phyloP scores from a whole-genome alignment of 2,113 vertebrate species.

The Bostrychus sinensis region DNA sequence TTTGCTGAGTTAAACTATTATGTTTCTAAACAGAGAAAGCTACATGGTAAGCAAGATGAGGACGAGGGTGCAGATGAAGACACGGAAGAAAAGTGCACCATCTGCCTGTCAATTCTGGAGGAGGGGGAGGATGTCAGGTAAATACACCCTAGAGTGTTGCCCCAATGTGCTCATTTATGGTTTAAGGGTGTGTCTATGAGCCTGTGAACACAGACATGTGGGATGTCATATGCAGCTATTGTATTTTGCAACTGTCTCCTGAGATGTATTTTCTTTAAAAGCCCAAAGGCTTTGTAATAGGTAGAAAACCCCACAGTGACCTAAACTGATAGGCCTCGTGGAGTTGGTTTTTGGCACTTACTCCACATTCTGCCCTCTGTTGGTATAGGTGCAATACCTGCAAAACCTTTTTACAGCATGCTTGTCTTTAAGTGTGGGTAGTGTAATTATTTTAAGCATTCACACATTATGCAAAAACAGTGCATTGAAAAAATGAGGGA shows the following conservation, averaged over 20 bases:
- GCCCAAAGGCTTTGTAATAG: conserved; percentile 62
- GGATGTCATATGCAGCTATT: conserved; percentile 24
- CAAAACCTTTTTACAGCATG: too few species aligned
- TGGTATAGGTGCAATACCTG: conserved; percentile 32
- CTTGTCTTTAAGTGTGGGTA: not conserved
- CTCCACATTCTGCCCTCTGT: conserved; percentile 64
- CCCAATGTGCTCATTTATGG: conserved; percentile 28
- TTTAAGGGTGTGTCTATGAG: conserved; percentile 9
- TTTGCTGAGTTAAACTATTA: conserved; percentile 39
- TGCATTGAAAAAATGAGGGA: too few species aligned
- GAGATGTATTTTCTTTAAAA: conserved; percentile 22
- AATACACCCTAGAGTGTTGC: conserved; percentile 53
- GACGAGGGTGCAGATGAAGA: conserved; percentile 97
- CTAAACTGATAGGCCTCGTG: conserved; percentile 58
- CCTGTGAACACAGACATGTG: conserved; percentile 20
- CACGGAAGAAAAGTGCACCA: conserved; percentile 99
- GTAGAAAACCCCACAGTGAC: conserved; percentile 57
- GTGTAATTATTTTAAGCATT: not conserved
- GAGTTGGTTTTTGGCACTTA: conserved; percentile 43
- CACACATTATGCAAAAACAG: not conserved
- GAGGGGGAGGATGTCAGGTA: conserved; percentile 99
- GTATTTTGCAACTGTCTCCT: conserved; percentile 18
- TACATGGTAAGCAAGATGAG: conserved; percentile 95
- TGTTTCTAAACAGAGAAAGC: conserved; percentile 92
- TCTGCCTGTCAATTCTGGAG: conserved; percentile 98